A percentile compares a stretch with the other conserved stretches of the same genome.
Evolutionary conservation across 2,888 invertebrate genomes (phyloP).

Genomic region (Leptopterna dolabrata): DNA sequence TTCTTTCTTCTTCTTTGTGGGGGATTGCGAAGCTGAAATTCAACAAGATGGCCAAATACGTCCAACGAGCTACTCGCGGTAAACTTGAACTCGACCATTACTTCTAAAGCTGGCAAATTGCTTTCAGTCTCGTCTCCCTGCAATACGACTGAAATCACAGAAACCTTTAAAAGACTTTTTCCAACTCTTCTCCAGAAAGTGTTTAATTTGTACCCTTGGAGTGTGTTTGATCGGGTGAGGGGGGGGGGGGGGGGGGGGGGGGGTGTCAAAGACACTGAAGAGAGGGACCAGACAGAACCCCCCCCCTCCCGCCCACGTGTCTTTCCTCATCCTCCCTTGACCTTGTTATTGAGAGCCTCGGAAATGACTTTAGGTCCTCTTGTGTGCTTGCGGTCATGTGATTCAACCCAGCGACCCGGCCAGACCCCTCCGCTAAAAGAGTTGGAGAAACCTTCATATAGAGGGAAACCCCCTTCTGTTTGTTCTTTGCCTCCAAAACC

Average conservation of each 20-base stretch:
- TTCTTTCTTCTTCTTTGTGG: no score
- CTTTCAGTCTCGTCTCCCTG: neutral
- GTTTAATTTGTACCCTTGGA: conserved; percentile 38
- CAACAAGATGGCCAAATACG: no score
- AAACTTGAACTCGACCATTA: no score
- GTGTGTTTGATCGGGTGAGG: conserved; percentile 25
- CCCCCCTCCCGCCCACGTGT: neutral
- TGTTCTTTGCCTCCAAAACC: conserved; percentile 19
- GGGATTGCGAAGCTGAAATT: no score
- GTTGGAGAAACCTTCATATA: conserved; percentile 30
- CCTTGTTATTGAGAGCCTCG: conserved; percentile 3
- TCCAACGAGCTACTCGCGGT: no score
- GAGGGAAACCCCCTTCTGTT: conserved; percentile 6
- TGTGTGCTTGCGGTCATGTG: conserved; percentile 10
- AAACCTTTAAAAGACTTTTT: neutral
- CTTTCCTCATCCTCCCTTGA: conserved; percentile 18
- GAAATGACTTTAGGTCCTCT: conserved; percentile 6
- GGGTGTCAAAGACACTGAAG: conserved; percentile 14
- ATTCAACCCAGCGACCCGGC: neutral
- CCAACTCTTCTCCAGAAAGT: neutral
- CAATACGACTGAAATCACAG: neutral
- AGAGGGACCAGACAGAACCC: neutral
- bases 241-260: no score
- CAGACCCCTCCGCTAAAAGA: neutral
- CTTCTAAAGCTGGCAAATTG: neutral